Evolutionary conservation across 2,113 vertebrate genomes (phyloP).

Genomic region (Rutilus rutilus): DNA sequence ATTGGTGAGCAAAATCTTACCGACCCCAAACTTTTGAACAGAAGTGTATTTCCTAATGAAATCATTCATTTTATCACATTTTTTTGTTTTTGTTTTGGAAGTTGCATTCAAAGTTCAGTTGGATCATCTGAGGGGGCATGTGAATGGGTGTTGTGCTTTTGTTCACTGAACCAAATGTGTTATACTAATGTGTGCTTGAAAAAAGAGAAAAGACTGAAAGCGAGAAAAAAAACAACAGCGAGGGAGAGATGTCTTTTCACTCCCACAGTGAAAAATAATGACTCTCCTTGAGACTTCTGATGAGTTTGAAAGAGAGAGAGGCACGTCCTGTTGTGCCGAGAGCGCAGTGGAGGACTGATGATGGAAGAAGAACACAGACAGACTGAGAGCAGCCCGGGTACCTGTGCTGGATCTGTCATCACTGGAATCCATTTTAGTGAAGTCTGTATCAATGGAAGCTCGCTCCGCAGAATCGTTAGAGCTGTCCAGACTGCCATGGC

Average conservation of each 20-base stretch:
- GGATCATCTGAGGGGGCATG: background rate
- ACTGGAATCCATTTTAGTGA: conserved; percentile 83
- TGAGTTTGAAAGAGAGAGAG: conserved; percentile 60
- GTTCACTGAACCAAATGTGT: conserved; percentile 13
- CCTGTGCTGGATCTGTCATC: conserved; percentile 88
- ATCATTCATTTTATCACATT: background rate
- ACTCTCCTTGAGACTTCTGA: conserved; percentile 43
- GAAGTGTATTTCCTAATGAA: background rate
- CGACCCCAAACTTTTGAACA: background rate
- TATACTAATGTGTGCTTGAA: conserved; percentile 25
- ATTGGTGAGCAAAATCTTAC: background rate
- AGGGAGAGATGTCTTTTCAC: background rate
- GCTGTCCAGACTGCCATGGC: conserved; percentile 87
- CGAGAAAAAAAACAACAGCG: background rate
- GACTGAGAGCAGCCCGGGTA: conserved; percentile 58
- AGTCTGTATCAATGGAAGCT: conserved; percentile 81
- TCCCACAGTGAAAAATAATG: conserved; percentile 40
- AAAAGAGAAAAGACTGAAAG: background rate
- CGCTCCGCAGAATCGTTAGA: conserved; percentile 82
- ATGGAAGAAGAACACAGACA: conserved; percentile 40
- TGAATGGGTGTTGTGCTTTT: background rate
- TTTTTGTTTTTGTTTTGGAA: background rate
- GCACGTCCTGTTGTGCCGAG: conserved; percentile 29
- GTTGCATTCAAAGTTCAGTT: background rate
- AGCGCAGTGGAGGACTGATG: conserved; percentile 45